A percentile compares a stretch with the other conserved stretches of the same genome.
phyloP scores from a whole-genome alignment of 1,140 invertebrate genomes.

The Drosophila tristis region DNA sequence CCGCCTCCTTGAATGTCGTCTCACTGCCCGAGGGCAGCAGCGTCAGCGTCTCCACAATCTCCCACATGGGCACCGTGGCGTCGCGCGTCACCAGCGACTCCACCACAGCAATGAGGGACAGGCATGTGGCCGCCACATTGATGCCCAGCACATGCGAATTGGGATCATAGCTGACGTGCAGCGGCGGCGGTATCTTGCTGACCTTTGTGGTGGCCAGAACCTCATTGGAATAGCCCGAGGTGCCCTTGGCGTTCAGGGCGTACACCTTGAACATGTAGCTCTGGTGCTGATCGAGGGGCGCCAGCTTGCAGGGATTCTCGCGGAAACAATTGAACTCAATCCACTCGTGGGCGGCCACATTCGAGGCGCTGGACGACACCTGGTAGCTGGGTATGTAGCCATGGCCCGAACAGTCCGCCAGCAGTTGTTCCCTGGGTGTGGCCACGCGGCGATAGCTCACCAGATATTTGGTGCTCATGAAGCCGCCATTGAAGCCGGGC shows the following conservation, averaged over 20 bases:
- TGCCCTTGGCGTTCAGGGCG: slow-evolving; percentile 93
- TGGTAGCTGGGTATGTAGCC: slow-evolving; percentile 53
- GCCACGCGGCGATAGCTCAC: slow-evolving; percentile 89
- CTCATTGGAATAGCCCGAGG: slow-evolving; percentile 93
- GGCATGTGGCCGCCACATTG: slow-evolving; percentile 90
- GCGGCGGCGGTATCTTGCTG: slow-evolving; percentile 92
- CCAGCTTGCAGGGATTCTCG: slow-evolving; percentile 95
- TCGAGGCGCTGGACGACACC: slow-evolving; percentile 37
- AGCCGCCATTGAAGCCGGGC: slow-evolving; percentile 94
- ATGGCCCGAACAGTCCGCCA: slow-evolving; percentile 86
- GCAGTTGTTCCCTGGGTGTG: slow-evolving; percentile 85
- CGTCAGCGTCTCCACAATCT: slow-evolving; percentile 89
- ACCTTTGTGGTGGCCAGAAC: slow-evolving; percentile 91
- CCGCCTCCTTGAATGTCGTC: slow-evolving; percentile 88
- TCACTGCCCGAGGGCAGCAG: slow-evolving; percentile 88
- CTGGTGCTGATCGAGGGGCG: slow-evolving; percentile 92
- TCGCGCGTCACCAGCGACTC: slow-evolving; percentile 87
- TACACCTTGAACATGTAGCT: slow-evolving; percentile 93
- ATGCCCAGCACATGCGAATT: slow-evolving; percentile 90
- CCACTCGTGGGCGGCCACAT: slow-evolving; percentile 87
- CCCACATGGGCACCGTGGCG: slow-evolving; percentile 87
- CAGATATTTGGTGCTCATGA: slow-evolving; percentile 92
- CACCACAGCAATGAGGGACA: slow-evolving; percentile 90
- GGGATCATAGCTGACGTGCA: slow-evolving; percentile 92
- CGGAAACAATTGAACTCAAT: slow-evolving; percentile 92